Conservation (phyloP, 2,797 vertebrate genomes). For the Muraenolepis orangiensis region DNA sequence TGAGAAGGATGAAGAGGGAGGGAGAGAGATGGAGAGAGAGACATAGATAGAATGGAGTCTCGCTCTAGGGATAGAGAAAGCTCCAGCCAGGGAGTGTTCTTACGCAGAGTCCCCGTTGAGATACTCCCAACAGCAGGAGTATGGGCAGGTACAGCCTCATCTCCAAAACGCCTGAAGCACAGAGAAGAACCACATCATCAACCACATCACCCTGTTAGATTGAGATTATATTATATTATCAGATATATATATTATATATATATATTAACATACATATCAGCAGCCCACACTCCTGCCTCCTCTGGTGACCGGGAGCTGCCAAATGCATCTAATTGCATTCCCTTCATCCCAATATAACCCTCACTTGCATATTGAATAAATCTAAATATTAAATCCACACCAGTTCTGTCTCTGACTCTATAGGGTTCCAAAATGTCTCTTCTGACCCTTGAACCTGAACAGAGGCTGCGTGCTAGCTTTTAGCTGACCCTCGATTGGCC, state of each 20-base stretch:
- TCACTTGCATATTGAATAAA: too few relatives aligned
- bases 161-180: conserved; percentile 58
- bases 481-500: too few relatives aligned
- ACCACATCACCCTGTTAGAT: background rate
- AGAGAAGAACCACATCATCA: conserved; percentile 15
- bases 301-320: too few relatives aligned
- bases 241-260: too few relatives aligned
- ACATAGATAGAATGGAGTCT: background rate
- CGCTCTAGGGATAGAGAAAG: background rate
- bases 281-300: too few relatives aligned
- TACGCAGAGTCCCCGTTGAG: conserved; percentile 57
- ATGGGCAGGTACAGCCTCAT: conserved; percentile 64
- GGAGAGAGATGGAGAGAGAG: background rate
- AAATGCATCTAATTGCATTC: too few relatives aligned
- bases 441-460: too few relatives aligned
- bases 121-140: conserved; percentile 55
- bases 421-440: too few relatives aligned
- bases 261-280: background rate
- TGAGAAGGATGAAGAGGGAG: background rate
- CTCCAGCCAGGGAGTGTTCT: conserved; percentile 27
- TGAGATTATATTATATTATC: background rate
- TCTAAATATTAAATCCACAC: too few relatives aligned
- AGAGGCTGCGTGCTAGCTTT: too few relatives aligned
- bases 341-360: too few relatives aligned
- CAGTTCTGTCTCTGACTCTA: too few relatives aligned